Evolutionary conservation across 2,797 vertebrate genomes (phyloP).

Genomic region (Sparidentex hasta): DNA sequence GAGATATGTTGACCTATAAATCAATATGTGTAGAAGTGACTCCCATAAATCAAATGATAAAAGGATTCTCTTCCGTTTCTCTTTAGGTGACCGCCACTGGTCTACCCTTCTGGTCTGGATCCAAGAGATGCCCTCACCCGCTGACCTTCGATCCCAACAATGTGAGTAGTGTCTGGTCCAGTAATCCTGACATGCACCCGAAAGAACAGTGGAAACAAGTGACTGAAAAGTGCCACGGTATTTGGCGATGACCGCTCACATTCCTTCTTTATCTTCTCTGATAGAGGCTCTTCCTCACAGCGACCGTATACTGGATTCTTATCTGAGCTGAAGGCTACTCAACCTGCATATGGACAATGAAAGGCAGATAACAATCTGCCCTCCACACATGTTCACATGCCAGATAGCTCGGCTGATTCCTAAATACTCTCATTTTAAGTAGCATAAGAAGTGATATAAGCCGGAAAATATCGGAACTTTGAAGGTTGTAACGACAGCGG

Average conservation of each 20-base stretch:
- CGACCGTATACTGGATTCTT: conserved; percentile 51
- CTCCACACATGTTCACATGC: not conserved
- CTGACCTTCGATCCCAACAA: conserved; percentile 88
- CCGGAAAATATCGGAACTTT: not conserved
- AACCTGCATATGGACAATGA: conserved; percentile 41
- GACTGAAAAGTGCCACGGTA: conserved; percentile 33
- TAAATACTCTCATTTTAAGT: not conserved
- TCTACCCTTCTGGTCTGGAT: conserved; percentile 89
- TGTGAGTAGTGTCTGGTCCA: conserved; percentile 83
- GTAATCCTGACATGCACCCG: conserved; percentile 27
- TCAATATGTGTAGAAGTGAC: not conserved
- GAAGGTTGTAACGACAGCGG: not conserved
- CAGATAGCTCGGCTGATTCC: not conserved
- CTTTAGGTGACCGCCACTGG: conserved; percentile 85
- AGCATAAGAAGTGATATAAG: conserved; percentile 5
- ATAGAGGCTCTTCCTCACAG: conserved; percentile 55
- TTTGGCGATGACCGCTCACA: conserved; percentile 38
- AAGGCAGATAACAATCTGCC: conserved; percentile 47
- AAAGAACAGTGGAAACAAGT: conserved; percentile 35
- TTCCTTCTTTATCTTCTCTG: conserved; percentile 72
- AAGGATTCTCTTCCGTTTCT: conserved; percentile 47
- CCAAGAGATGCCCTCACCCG: conserved; percentile 89
- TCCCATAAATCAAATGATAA: conserved; percentile 20
- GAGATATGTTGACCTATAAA: not conserved
- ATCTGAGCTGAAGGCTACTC: conserved; percentile 52